Evolutionary conservation across 2,888 invertebrate species (phyloP).

Genomic region (Meloe dianella): DNA sequence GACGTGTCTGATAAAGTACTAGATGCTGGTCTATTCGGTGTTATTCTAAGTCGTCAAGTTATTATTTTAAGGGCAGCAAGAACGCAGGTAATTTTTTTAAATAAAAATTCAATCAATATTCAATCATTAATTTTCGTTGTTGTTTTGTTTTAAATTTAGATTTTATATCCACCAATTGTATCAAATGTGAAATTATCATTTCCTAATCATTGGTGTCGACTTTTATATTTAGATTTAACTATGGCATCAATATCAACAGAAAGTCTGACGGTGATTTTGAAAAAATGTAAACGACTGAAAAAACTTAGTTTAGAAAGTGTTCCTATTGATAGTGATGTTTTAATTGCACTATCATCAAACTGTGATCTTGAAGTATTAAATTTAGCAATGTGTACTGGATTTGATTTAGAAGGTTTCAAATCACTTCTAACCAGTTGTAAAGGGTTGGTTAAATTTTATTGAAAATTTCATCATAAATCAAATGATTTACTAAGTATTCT

Average conservation of each 20-base stretch:
- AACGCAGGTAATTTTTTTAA: slow-evolving; percentile 67
- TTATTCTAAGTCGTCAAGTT: slow-evolving; percentile 79
- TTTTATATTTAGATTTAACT: slow-evolving; percentile 88
- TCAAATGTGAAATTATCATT: slow-evolving; percentile 53
- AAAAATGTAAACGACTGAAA: slow-evolving; percentile 71
- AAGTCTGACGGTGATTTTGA: slow-evolving; percentile 67
- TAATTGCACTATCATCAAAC: slow-evolving; percentile 72
- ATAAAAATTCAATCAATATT: too few species aligned
- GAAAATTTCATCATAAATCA: background rate
- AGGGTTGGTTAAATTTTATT: slow-evolving; percentile 57
- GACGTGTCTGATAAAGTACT: slow-evolving; percentile 78
- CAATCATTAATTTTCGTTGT: too few species aligned
- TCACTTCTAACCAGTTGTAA: slow-evolving; percentile 67
- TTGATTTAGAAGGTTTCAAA: slow-evolving; percentile 69
- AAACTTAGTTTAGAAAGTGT: slow-evolving; percentile 88
- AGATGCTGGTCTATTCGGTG: slow-evolving; percentile 71
- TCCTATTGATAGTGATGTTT: slow-evolving; percentile 67
- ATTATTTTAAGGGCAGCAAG: slow-evolving; percentile 79
- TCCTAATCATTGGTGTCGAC: slow-evolving; percentile 62
- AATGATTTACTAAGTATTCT: too few species aligned
- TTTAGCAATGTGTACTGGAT: slow-evolving; percentile 79
- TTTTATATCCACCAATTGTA: slow-evolving; percentile 63
- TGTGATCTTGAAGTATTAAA: slow-evolving; percentile 78
- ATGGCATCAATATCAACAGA: slow-evolving; percentile 71
- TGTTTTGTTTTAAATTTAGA: slow-evolving; percentile 52